phyloP scores from a whole-genome alignment of 2,113 vertebrate genomes.

The Mugil cephalus region DNA sequence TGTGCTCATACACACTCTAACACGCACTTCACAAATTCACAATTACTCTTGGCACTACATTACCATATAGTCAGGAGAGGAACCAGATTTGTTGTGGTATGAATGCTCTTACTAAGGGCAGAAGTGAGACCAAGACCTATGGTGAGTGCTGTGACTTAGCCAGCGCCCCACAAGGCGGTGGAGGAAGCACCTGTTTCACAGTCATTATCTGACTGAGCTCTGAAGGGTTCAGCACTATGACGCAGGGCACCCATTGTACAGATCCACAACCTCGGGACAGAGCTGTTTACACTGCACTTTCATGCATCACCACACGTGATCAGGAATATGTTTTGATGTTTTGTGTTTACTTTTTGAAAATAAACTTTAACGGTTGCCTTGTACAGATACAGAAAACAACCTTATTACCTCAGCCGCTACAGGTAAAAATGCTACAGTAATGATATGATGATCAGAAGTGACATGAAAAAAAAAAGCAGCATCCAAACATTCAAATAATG shows the following conservation, averaged over 20 bases:
- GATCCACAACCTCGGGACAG: slow-evolving; percentile 71
- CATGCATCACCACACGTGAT: slow-evolving; percentile 66
- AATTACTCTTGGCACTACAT: slow-evolving; percentile 9
- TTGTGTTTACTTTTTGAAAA: slow-evolving; percentile 55
- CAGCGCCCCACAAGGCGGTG: slow-evolving; percentile 39
- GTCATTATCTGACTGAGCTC: slow-evolving; percentile 65
- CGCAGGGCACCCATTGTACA: slow-evolving; percentile 78
- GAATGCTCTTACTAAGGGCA: slow-evolving; percentile 12
- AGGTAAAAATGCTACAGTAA: not conserved
- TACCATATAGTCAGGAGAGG: not conserved
- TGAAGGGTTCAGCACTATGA: slow-evolving; percentile 64
- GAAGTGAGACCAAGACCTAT: slow-evolving; percentile 39
- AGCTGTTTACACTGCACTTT: slow-evolving; percentile 79
- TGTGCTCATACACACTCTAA: not conserved
- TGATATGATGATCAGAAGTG: not conserved
- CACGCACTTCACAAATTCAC: not conserved
- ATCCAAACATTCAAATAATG: not conserved
- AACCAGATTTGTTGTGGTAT: slow-evolving; percentile 40
- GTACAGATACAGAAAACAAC: not conserved
- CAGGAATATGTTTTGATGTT: slow-evolving; percentile 62
- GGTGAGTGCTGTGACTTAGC: slow-evolving; percentile 28
- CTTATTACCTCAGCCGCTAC: slow-evolving; percentile 11
- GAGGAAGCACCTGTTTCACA: slow-evolving; percentile 84
- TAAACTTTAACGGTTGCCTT: slow-evolving; percentile 18
- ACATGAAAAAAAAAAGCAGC: not conserved